A percentile compares a stretch with the other conserved stretches of the same genome.
phyloP scores from a whole-genome alignment of 2,888 invertebrate genomes.

The Steinernema hermaphroditum region DNA sequence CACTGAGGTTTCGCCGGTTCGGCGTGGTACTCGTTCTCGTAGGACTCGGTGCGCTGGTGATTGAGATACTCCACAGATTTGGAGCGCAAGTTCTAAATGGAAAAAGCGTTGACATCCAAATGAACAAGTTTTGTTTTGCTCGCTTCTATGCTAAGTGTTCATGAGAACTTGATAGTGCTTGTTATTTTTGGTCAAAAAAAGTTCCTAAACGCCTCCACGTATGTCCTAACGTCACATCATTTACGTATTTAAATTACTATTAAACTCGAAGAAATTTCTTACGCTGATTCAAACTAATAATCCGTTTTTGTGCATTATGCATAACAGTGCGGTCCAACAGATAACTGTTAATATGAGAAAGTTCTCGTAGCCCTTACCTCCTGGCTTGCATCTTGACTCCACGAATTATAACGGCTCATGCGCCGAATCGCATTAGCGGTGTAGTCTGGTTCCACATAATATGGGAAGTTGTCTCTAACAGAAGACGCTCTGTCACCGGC shows the following conservation, averaged over 20 bases:
- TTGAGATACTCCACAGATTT: neutral
- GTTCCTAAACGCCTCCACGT: too few species aligned
- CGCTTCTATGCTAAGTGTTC: too few species aligned
- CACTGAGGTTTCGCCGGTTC: neutral
- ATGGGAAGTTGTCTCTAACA: neutral
- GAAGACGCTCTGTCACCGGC: neutral
- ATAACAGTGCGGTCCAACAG: too few species aligned
- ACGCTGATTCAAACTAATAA: too few species aligned
- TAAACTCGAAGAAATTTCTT: too few species aligned
- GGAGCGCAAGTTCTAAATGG: neutral
- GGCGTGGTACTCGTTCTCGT: neutral
- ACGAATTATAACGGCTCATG: conserved; percentile 48
- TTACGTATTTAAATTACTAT: too few species aligned
- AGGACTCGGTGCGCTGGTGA: neutral
- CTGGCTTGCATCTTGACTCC: conserved; percentile 31
- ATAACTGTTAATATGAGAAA: too few species aligned
- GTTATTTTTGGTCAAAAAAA: too few species aligned
- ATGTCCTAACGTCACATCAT: too few species aligned
- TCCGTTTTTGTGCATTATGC: too few species aligned
- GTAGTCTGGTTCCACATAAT: conserved; percentile 26
- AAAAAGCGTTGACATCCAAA: neutral
- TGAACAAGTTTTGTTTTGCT: neutral
- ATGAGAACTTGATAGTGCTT: too few species aligned
- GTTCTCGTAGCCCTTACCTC: too few species aligned
- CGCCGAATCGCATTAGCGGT: conserved; percentile 35